Evolutionary conservation across 2,797 vertebrate species (phyloP).

Genomic region (Notamacropus eugenii): DNA sequence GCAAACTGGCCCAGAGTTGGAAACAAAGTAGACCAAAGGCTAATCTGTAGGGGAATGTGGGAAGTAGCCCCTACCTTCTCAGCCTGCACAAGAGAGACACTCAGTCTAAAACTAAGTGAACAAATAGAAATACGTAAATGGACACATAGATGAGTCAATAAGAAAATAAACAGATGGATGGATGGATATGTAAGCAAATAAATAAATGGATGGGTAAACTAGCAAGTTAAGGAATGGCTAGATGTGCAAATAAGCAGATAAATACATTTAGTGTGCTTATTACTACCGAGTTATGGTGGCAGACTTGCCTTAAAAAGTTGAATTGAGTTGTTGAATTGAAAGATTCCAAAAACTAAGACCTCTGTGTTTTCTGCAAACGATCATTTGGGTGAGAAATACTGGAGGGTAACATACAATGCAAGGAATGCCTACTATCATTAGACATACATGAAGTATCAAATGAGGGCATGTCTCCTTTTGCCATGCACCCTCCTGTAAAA

Average conservation of each 20-base stretch:
- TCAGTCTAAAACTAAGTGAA: not conserved
- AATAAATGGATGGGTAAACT: not conserved
- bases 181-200: not conserved
- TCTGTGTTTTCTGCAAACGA: not conserved
- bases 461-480: not conserved
- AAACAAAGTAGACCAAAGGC: not conserved
- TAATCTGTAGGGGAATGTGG: not conserved
- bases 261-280: not conserved
- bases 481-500: not conserved
- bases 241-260: not conserved
- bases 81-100: not conserved
- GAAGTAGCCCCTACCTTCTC: not conserved
- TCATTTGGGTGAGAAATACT: not conserved
- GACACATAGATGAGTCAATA: not conserved
- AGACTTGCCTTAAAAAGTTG: not conserved
- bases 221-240: not conserved
- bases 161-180: not conserved
- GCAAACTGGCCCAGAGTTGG: not conserved
- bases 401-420: not conserved
- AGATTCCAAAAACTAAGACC: not conserved
- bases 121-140: not conserved
- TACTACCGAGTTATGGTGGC: not conserved
- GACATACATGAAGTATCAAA: not conserved
- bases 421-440: not conserved
- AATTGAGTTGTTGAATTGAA: not conserved